These are phyloP conservation scores for Phocoena sinus DNA, from an alignment of 2,113 vertebrate genomes.

Conservation along the genomic window DNA sequence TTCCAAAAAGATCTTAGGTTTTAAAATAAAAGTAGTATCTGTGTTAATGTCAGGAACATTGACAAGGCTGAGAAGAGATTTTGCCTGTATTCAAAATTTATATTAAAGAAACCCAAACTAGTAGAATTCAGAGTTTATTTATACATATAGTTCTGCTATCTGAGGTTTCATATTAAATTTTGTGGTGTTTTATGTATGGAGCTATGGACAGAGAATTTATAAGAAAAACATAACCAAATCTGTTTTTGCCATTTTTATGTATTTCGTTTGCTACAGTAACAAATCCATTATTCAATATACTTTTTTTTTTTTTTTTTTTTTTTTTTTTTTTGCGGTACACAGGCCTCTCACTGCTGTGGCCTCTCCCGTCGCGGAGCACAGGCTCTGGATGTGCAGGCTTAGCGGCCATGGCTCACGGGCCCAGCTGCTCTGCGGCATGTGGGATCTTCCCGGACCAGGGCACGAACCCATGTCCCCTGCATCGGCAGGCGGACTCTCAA, in stretches of 20 bases:
- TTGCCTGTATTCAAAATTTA: not conserved
- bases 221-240: not conserved
- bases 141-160: not conserved
- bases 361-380: too few species aligned
- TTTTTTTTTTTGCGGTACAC: too few species aligned
- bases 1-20: not conserved
- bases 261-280: not conserved
- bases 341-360: too few species aligned
- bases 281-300: not conserved
- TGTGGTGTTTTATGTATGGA: not conserved
- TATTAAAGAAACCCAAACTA: constrained; percentile 3
- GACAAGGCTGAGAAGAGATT: not conserved
- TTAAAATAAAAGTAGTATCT: constrained; percentile 2
- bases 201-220: not conserved
- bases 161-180: constrained; percentile 17
- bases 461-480: too few species aligned
- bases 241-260: not conserved
- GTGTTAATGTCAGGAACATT: not conserved
- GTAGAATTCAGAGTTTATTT: not conserved
- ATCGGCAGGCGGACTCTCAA: too few species aligned
- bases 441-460: too few species aligned
- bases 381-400: too few species aligned
- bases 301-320: too few species aligned
- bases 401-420: too few species aligned
- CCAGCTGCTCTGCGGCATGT: too few species aligned